Evolutionary conservation across 2,888 invertebrate genomes (phyloP).

Genomic region (Unio delphinus): DNA sequence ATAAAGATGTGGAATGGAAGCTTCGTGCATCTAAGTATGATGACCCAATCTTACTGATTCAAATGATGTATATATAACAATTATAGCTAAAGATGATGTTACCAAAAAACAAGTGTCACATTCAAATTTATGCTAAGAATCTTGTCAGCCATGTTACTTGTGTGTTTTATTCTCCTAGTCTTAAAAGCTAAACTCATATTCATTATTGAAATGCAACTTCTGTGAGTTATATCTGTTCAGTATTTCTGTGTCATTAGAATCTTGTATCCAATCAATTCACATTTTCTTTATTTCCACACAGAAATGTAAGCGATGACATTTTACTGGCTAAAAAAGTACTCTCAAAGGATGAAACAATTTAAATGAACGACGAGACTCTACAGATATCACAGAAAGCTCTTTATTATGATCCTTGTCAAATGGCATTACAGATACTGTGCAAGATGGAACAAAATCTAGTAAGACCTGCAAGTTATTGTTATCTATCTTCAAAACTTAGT

Average conservation of each 20-base stretch:
- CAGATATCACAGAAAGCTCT: conserved; percentile 54
- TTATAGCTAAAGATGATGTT: too few species aligned
- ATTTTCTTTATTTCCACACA: conserved; percentile 12
- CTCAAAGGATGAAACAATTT: conserved; percentile 40
- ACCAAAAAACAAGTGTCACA: too few species aligned
- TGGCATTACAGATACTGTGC: too few species aligned
- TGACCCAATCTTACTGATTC: too few species aligned
- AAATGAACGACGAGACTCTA: conserved; percentile 37
- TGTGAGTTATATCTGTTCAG: not conserved
- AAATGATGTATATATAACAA: too few species aligned
- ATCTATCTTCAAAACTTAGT: too few species aligned
- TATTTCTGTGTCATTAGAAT: not conserved
- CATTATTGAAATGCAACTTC: not conserved
- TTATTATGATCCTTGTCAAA: conserved; percentile 24
- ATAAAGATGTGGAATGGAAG: too few species aligned
- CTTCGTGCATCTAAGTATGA: too few species aligned
- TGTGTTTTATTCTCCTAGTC: not conserved
- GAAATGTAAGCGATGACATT: conserved; percentile 47
- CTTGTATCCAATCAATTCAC: not conserved
- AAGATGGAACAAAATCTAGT: too few species aligned
- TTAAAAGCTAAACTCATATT: not conserved
- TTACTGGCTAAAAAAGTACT: conserved; percentile 31
- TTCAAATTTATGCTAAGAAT: too few species aligned
- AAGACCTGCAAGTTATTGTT: too few species aligned
- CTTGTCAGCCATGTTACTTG: too few species aligned